Percentiles rank a stretch among this genome's conserved stretches.
Conservation (phyloP, 2,113 vertebrate genomes). For the Indicator maculatus region DNA sequence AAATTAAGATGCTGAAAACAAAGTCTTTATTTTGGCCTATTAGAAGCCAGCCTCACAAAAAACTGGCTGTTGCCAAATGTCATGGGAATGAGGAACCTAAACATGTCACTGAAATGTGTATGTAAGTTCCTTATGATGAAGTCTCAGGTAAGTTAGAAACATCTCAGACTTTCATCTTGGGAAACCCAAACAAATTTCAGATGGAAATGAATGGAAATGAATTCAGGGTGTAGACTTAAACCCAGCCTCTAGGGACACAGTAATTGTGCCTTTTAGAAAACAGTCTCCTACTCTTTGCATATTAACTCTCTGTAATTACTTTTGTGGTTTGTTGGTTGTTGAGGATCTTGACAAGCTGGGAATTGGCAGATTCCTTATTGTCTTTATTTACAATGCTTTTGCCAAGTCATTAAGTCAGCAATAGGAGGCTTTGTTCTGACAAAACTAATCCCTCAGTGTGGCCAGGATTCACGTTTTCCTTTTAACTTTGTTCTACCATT, state of each 20-base stretch:
- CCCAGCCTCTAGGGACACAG: constrained; percentile 29
- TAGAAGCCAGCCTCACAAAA: background rate
- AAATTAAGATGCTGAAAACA: background rate
- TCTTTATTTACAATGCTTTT: constrained; percentile 41
- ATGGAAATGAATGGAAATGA: constrained; percentile 50
- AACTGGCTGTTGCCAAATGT: background rate
- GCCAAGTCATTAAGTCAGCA: constrained; percentile 33
- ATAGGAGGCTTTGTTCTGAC: background rate
- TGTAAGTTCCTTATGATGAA: background rate
- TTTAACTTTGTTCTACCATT: background rate
- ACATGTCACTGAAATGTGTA: background rate
- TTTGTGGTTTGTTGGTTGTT: constrained; percentile 32
- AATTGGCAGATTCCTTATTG: constrained; percentile 30
- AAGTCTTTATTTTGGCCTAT: background rate
- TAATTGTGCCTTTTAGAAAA: constrained; percentile 48
- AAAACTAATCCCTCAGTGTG: background rate
- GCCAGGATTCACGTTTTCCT: background rate
- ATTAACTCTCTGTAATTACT: constrained; percentile 55
- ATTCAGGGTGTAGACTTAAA: constrained; percentile 26
- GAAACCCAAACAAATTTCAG: constrained; percentile 22
- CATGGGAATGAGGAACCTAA: background rate
- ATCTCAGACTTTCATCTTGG: background rate
- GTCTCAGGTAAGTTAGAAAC: constrained; percentile 15
- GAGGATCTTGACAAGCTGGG: constrained; percentile 20
- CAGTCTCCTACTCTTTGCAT: constrained; percentile 12